Evolutionary conservation across 2,113 vertebrate species (phyloP).

Genomic region (Bubalus kerabau): DNA sequence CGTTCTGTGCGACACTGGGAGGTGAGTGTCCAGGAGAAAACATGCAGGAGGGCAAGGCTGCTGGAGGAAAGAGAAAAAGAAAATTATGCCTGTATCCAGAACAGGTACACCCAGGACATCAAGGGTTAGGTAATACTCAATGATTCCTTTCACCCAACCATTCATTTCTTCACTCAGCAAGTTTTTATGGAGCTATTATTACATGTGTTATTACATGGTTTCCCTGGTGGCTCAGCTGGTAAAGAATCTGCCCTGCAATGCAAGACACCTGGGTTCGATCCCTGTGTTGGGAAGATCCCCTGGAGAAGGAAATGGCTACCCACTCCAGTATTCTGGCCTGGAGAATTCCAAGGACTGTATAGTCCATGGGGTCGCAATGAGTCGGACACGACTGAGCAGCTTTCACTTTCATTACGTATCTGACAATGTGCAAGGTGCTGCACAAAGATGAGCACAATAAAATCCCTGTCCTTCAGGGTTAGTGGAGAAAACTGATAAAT

Average conservation of each 20-base stretch:
- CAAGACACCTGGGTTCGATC: not conserved
- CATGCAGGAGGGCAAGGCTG: not conserved
- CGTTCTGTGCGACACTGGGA: not conserved
- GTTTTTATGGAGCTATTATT: not conserved
- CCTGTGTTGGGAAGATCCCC: not conserved
- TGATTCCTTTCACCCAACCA: not conserved
- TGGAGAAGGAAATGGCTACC: not conserved
- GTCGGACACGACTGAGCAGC: fast-evolving
- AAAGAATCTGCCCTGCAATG: not conserved
- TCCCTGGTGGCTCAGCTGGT: not conserved
- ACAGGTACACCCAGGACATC: not conserved
- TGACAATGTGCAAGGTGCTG: not conserved
- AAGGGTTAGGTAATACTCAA: not conserved
- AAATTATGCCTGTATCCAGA: not conserved
- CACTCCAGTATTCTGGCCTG: not conserved
- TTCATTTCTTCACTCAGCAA: not conserved
- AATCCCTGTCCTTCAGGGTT: not conserved
- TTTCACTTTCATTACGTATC: not conserved
- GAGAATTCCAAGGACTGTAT: not conserved
- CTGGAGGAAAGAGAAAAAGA: not conserved
- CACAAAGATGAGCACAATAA: not conserved
- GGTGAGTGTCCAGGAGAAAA: not conserved
- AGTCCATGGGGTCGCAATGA: not conserved
- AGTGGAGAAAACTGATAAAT: not conserved
- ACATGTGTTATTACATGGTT: not conserved